Evolutionary conservation across 1,140 invertebrate genomes (phyloP), one percentile per base, ranked within the genome.

Genomic region (Zelostemma sp.): DNA sequence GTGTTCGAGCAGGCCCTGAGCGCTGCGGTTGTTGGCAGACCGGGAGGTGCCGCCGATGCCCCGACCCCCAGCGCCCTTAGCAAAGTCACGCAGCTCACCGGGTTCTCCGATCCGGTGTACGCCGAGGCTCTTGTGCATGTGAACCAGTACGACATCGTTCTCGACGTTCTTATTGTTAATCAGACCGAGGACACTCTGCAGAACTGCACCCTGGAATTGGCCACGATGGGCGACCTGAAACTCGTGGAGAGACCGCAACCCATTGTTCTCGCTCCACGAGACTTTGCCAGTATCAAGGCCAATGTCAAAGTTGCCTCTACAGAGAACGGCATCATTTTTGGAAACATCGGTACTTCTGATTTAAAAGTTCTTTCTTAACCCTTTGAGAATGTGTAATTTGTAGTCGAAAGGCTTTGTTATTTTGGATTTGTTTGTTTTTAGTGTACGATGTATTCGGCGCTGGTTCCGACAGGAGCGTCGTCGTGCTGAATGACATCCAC

Each of bases 321-420:
- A 6, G 98, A 99, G 85, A 99, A 99, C 86, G 98, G 97, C 49
- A 97, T 99, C 62, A 99, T 99, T 63, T 99, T 99, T 88, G 98
- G 98, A 59, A 99, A 99, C 82, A 99, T 99, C 77, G 95, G 95
- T 94, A 82, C 73, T 80, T 50, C 58, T 14, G 31, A 48, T 49
- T 43, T 56, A 28, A 56, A 16, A 14, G 14, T 11, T 58, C 48
- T 35, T 35, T 35, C 11, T 35, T 35, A 1, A 35, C 11, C 11
- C 6, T 28, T 28, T 4, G 8, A 8, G 25, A 4, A 28, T 4
- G 25, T 4, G 25, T 28, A 28, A 8, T 28, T 8, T 28, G 25
- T 3, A 28, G 8, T 28, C 3, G 8, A 28, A 28, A 8, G 25
- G 25, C 3, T 28, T 4, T 28, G 25, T 8, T 3, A 28, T 28